phyloP scores from a whole-genome alignment of 2,113 vertebrate species.

The Montifringilla adamsi region DNA sequence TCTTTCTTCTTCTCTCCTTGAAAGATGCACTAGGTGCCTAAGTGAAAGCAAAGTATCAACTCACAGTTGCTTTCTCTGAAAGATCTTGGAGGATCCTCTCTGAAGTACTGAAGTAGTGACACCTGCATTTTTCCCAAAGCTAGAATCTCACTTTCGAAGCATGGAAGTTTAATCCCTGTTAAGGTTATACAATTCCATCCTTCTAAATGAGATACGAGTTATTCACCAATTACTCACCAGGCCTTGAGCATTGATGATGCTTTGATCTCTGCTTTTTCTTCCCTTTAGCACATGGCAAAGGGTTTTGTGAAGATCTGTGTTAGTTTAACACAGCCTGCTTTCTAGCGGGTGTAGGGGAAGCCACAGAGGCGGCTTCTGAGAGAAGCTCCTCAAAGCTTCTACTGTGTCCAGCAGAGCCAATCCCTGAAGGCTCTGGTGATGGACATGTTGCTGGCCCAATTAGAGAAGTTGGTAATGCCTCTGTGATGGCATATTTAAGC shows the following conservation, averaged over 20 bases:
- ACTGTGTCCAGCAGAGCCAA: not conserved
- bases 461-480: not conserved
- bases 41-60: not conserved
- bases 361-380: not conserved
- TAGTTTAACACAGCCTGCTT: not conserved
- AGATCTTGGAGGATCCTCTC: not conserved
- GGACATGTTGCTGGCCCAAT: not conserved
- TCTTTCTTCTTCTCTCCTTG: not conserved
- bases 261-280: not conserved
- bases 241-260: rapidly evolving
- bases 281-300: not conserved
- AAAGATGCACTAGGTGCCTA: not conserved
- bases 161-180: not conserved
- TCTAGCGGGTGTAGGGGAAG: not conserved
- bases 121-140: not conserved
- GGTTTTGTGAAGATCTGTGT: not conserved
- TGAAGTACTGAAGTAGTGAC: not conserved
- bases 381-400: not conserved
- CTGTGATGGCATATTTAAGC: not conserved
- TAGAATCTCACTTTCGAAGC: not conserved
- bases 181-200: not conserved
- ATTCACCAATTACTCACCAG: not conserved
- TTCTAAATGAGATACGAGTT: not conserved
- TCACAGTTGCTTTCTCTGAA: not conserved
- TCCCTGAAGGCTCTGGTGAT: not conserved